These are phyloP conservation scores for Hylia prasina DNA, from an alignment of 2,113 vertebrate species.

Conservation along the genomic window DNA sequence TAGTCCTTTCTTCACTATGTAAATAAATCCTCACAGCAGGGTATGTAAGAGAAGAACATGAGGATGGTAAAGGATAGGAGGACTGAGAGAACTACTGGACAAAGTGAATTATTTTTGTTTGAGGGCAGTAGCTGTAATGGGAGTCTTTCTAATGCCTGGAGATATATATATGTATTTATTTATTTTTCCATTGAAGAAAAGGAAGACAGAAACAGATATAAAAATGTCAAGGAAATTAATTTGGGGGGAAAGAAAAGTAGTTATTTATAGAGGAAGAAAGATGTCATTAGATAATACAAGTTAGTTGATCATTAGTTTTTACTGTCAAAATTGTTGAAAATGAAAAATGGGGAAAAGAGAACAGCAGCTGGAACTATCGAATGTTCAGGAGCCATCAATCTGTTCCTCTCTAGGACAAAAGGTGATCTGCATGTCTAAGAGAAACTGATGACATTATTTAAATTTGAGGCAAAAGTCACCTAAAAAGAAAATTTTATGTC, in stretches of 20 bases:
- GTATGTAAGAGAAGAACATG: not conserved
- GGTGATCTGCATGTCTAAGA: not conserved
- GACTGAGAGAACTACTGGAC: not conserved
- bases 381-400: not conserved
- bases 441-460: not conserved
- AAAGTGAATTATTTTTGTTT: not conserved
- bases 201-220: not conserved
- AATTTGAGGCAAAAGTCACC: not conserved
- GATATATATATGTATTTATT: not conserved
- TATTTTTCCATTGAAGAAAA: not conserved
- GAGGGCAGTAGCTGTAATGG: not conserved
- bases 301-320: not conserved
- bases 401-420: not conserved
- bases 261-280: not conserved
- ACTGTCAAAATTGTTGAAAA: not conserved
- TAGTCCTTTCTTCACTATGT: not conserved
- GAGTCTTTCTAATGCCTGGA: not conserved
- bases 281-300: not conserved
- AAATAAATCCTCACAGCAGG: not conserved
- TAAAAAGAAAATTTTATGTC: not conserved
- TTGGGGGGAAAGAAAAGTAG: not conserved
- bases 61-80: not conserved
- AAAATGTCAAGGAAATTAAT: not conserved
- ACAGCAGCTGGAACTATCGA: not conserved
- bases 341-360: not conserved